Percentiles rank a stretch among this genome's conserved stretches.
These are phyloP conservation scores for Hirtodrosophila duncani DNA, from an alignment of 2,888 invertebrate genomes.

Conservation along the genomic window DNA sequence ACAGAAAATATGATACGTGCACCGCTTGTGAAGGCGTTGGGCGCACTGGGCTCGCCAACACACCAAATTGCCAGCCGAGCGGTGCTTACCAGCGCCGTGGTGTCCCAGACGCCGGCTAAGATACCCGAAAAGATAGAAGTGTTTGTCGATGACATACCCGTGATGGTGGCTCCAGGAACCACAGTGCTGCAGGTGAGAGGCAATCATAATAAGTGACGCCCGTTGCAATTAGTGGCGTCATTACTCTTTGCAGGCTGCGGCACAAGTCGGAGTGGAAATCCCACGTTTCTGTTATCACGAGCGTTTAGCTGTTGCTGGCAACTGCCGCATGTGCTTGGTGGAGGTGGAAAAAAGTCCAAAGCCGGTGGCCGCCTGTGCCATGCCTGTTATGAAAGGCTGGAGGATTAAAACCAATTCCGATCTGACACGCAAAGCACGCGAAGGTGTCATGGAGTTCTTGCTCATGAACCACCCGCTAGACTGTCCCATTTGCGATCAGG, in stretches of 20 bases:
- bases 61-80: conserved; percentile 79
- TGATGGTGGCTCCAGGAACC: conserved; percentile 95
- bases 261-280: conserved; percentile 96
- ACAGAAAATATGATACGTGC: conserved; percentile 85
- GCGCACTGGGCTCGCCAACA: conserved; percentile 77
- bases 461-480: conserved; percentile 99
- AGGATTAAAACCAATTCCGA: conserved; percentile 98
- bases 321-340: conserved; percentile 99
- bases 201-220: neutral
- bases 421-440: conserved; percentile 87
- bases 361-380: conserved; percentile 99
- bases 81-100: conserved; percentile 79
- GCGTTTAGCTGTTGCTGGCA: conserved; percentile 97
- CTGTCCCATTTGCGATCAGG: conserved; percentile 99
- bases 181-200: conserved; percentile 92
- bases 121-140: conserved; percentile 92
- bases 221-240: neutral
- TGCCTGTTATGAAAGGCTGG: conserved; percentile 99
- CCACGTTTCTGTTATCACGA: conserved; percentile 99
- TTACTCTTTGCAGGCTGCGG: conserved; percentile 87
- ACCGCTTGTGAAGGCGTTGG: conserved; percentile 84
- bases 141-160: conserved; percentile 97
- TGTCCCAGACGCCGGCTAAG: conserved; percentile 78
- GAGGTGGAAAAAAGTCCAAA: conserved; percentile 99
- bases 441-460: conserved; percentile 99